Percentiles rank a stretch among this genome's conserved stretches.
phyloP scores from a whole-genome alignment of 2,113 vertebrate species.

The Poeciliopsis turrubarensis region DNA sequence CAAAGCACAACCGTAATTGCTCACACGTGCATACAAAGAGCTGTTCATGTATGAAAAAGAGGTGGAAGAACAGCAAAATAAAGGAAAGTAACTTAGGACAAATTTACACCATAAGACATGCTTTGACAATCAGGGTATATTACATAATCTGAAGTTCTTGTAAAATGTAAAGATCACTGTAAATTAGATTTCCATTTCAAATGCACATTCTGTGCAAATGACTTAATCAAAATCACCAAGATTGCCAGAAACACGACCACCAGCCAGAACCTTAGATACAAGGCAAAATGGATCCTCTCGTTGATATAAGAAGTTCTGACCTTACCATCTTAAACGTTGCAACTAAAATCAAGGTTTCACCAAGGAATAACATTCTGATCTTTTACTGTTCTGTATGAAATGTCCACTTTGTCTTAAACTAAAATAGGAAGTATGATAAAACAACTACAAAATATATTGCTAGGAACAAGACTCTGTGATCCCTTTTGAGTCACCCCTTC shows the following conservation, averaged over 20 bases:
- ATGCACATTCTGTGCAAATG: no score
- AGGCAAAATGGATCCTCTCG: not conserved
- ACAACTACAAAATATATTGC: no score
- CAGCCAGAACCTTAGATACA: not conserved
- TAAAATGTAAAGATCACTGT: not conserved
- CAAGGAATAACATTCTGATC: not conserved
- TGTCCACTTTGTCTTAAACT: no score
- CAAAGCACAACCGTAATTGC: not conserved
- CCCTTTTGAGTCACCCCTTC: no score
- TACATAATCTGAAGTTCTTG: not conserved
- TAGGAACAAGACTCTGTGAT: no score
- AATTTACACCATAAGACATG: not conserved
- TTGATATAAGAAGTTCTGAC: not conserved
- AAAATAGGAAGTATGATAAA: no score
- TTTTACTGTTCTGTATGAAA: not conserved
- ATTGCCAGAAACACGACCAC: not conserved
- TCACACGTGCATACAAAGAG: conserved; percentile 1
- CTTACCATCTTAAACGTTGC: not conserved
- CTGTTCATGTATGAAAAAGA: not conserved
- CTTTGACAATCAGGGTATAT: not conserved
- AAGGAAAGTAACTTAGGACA: not conserved
- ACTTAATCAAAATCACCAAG: not conserved
- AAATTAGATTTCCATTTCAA: no score
- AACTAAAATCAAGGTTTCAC: not conserved
- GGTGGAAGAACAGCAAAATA: not conserved